phyloP scores from a whole-genome alignment of 2,797 vertebrate species.

The Rhodeus uyekii region DNA sequence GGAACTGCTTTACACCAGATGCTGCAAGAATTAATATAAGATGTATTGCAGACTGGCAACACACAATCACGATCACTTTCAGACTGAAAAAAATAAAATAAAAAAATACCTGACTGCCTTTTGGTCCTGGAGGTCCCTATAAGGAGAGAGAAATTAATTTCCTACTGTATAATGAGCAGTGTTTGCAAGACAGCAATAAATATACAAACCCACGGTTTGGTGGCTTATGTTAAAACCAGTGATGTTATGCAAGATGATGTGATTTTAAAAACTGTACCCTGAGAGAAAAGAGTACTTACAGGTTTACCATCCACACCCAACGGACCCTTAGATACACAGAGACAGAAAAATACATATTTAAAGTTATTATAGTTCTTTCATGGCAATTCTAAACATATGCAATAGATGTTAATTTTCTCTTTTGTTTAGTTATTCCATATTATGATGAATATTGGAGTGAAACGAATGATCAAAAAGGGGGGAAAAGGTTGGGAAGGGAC shows the following conservation, averaged over 20 bases:
- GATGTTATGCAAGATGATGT: neutral
- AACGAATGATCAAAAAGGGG: neutral
- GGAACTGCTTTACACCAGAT: neutral
- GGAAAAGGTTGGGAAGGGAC: neutral
- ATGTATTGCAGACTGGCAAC: too few relatives aligned
- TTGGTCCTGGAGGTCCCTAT: conserved; percentile 77
- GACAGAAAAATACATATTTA: neutral
- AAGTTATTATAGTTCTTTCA: neutral
- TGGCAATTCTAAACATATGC: neutral
- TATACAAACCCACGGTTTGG: too few relatives aligned
- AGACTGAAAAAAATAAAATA: conserved; percentile 15
- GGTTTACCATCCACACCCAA: conserved; percentile 95
- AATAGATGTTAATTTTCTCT: neutral
- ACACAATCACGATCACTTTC: neutral
- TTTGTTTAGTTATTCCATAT: neutral
- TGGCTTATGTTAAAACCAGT: too few relatives aligned
- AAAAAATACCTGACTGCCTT: conserved; percentile 75
- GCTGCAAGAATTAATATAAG: neutral
- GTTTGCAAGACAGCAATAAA: neutral
- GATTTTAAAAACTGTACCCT: neutral
- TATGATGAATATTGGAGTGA: neutral
- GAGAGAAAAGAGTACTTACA: conserved; percentile 75
- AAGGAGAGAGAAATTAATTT: conserved; percentile 37
- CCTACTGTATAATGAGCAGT: neutral
- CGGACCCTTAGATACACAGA: conserved; percentile 81